Evolutionary conservation across 2,888 invertebrate species (phyloP).

Genomic region (Pachycephus smyrnensis): DNA sequence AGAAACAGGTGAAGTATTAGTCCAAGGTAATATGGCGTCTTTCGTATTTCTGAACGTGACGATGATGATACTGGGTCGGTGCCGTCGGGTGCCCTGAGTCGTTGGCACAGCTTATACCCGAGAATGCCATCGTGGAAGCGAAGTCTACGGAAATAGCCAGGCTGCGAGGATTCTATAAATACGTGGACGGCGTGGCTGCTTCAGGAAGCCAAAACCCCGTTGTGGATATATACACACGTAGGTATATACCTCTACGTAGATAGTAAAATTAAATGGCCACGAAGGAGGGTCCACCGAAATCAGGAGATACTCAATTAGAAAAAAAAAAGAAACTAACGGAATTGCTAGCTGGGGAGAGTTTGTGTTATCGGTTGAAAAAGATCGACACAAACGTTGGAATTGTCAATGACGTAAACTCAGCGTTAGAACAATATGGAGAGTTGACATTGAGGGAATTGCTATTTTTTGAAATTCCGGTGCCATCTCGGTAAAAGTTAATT

Average conservation of each 20-base stretch:
- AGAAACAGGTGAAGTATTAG: background rate
- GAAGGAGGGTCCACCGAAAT: constrained; percentile 14
- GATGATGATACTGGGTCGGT: constrained; percentile 19
- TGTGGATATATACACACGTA: background rate
- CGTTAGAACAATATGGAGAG: background rate
- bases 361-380: background rate
- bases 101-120: background rate
- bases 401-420: background rate
- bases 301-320: constrained; percentile 12
- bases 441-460: background rate
- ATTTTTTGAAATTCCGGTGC: background rate
- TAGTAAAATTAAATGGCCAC: constrained; percentile 19
- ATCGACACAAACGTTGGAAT: background rate
- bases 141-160: constrained; percentile 63
- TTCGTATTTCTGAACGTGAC: constrained; percentile 13
- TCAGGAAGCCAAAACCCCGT: constrained; percentile 14
- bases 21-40: background rate
- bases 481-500: background rate
- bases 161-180: constrained; percentile 62
- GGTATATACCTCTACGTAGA: background rate
- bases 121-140: constrained; percentile 24
- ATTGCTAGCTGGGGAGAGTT: background rate
- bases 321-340: constrained; percentile 21
- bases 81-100: constrained; percentile 13
- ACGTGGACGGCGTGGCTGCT: constrained; percentile 41